phyloP scores from a whole-genome alignment of 1,140 invertebrate genomes.

The Danaus plexippus region DNA sequence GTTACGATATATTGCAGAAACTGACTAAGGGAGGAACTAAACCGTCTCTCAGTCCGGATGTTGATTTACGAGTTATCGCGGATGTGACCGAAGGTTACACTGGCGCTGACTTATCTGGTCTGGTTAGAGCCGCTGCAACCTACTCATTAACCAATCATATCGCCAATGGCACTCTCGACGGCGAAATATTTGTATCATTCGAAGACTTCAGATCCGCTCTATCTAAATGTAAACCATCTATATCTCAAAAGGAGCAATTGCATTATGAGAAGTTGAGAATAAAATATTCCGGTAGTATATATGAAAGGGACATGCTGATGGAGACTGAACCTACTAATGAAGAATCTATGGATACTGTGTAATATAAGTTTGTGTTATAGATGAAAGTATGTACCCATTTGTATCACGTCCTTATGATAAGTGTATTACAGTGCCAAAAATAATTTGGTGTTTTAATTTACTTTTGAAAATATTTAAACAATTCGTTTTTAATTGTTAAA shows the following conservation, averaged over 20 bases:
- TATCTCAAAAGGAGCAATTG: conserved; percentile 78
- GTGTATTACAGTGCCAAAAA: conserved; percentile 19
- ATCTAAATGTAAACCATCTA: conserved; percentile 84
- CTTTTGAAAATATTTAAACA: conserved; percentile 1
- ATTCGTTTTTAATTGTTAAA: conserved; percentile 5
- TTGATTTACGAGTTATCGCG: conserved; percentile 82
- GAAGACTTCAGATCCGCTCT: conserved; percentile 76
- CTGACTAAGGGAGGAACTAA: conserved; percentile 91
- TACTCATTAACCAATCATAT: conserved; percentile 77
- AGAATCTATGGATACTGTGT: conserved; percentile 68
- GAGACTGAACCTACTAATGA: conserved; percentile 62
- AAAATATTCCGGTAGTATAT: conserved; percentile 68
- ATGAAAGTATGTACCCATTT: conserved; percentile 14
- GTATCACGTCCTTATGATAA: conserved; percentile 15
- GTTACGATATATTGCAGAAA: conserved; percentile 90
- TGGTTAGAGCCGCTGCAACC: conserved; percentile 82
- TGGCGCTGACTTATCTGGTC: conserved; percentile 92
- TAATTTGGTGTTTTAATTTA: conserved; percentile 3
- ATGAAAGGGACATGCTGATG: conserved; percentile 69
- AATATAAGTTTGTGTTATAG: conserved; percentile 9
- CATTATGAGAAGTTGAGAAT: conserved; percentile 75
- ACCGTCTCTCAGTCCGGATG: conserved; percentile 82
- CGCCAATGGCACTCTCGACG: conserved; percentile 50
- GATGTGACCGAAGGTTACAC: conserved; percentile 84
- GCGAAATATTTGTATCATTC: conserved; percentile 60